Percentiles rank a stretch among this genome's conserved stretches.
phyloP scores from a whole-genome alignment of 1,140 invertebrate species.

The Panulirus ornatus region DNA sequence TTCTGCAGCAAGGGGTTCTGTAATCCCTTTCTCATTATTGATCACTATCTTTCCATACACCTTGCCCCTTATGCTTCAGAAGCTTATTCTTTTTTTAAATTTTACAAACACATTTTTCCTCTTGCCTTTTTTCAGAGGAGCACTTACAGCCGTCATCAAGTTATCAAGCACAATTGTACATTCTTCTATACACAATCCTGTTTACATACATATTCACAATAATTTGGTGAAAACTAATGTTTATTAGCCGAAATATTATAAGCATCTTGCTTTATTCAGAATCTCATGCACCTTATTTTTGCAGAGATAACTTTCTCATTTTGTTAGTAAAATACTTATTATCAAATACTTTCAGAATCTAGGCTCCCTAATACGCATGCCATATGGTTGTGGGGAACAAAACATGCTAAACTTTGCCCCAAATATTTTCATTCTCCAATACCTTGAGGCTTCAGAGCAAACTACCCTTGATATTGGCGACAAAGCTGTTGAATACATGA shows the following conservation, averaged over 20 bases:
- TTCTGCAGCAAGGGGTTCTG: too few species aligned
- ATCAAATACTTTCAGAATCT: constrained; percentile 86
- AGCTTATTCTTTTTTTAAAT: too few species aligned
- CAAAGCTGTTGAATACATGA: constrained; percentile 87
- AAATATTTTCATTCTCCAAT: constrained; percentile 91
- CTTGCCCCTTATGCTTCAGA: too few species aligned
- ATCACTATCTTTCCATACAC: too few species aligned
- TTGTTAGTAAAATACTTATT: neutral
- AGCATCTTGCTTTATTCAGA: neutral
- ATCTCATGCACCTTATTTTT: neutral
- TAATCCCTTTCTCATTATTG: too few species aligned
- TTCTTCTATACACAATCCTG: too few species aligned
- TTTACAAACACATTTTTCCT: too few species aligned
- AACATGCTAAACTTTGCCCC: constrained; percentile 96
- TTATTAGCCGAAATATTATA: neutral
- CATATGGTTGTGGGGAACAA: constrained; percentile 95
- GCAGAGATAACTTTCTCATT: neutral
- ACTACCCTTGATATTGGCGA: constrained; percentile 83
- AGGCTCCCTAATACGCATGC: constrained; percentile 87
- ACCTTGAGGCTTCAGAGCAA: constrained; percentile 84
- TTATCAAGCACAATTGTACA: too few species aligned
- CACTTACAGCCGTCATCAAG: too few species aligned
- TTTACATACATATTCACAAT: too few species aligned
- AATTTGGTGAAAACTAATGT: too few species aligned
- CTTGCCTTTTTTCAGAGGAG: too few species aligned